phyloP scores from a whole-genome alignment of 2,113 vertebrate genomes.

The Hymenochirus boettgeri region DNA sequence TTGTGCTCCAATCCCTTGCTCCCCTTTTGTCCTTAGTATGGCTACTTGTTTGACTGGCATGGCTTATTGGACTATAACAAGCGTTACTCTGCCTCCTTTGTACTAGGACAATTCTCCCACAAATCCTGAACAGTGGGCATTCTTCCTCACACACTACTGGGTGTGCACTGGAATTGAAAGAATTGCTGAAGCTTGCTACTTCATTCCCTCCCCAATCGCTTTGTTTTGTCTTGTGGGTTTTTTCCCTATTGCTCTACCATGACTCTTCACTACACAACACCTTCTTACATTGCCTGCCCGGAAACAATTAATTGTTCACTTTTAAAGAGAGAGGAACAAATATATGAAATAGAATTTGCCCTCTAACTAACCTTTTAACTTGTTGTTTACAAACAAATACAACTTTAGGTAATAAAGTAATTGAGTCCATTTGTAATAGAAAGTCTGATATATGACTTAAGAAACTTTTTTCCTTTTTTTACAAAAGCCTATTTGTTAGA shows the following conservation, averaged over 20 bases:
- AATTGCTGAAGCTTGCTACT: slow-evolving; percentile 75
- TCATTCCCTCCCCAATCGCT: slow-evolving; percentile 73
- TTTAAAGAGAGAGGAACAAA: slow-evolving; percentile 67
- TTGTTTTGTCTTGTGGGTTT: slow-evolving; percentile 62
- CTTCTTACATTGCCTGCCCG: slow-evolving; percentile 97
- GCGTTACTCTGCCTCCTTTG: slow-evolving; percentile 93
- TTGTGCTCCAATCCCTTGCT: slow-evolving; percentile 97
- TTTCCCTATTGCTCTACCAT: slow-evolving; percentile 51
- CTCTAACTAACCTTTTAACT: slow-evolving; percentile 76
- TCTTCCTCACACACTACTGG: slow-evolving; percentile 92
- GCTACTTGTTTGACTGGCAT: slow-evolving; percentile 98
- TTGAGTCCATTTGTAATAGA: slow-evolving; percentile 13
- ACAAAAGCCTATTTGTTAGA: too few species aligned
- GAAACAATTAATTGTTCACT: slow-evolving; percentile 98
- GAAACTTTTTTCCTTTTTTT: slow-evolving; percentile 12
- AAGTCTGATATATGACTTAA: slow-evolving; percentile 32
- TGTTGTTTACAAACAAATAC: slow-evolving; percentile 62
- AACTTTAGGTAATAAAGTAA: slow-evolving; percentile 49
- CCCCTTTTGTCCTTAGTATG: slow-evolving; percentile 81
- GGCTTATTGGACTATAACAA: slow-evolving; percentile 99
- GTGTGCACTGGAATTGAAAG: slow-evolving; percentile 92
- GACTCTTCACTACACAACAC: slow-evolving; percentile 79
- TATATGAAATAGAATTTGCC: slow-evolving; percentile 99
- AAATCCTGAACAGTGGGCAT: slow-evolving; percentile 92
- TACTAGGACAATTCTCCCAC: slow-evolving; percentile 95